Conservation (phyloP, 2,113 vertebrate genomes). For the Pteronura brasiliensis region DNA sequence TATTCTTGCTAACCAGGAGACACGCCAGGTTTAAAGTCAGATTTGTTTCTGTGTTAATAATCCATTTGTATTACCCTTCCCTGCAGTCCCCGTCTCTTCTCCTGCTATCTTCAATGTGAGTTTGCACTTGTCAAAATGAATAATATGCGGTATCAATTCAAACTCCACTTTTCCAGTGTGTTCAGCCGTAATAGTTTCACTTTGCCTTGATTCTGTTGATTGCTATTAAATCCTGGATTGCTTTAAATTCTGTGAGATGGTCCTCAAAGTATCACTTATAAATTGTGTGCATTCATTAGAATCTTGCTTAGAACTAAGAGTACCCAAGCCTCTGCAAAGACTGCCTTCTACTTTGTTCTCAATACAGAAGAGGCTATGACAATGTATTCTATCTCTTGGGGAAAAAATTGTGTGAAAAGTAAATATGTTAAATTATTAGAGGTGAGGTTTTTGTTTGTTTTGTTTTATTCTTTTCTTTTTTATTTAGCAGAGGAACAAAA, state of each 20-base stretch:
- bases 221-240: slow-evolving; percentile 84
- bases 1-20: slow-evolving; percentile 74
- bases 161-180: slow-evolving; percentile 81
- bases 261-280: slow-evolving; percentile 82
- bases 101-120: slow-evolving; percentile 84
- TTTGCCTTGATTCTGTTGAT: slow-evolving; percentile 86
- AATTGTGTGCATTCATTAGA: slow-evolving; percentile 82
- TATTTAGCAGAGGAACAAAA: not conserved
- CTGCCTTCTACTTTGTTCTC: slow-evolving; percentile 55
- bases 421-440: slow-evolving; percentile 50
- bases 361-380: slow-evolving; percentile 52
- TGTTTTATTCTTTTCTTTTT: not conserved
- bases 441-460: not conserved
- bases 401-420: slow-evolving; percentile 59
- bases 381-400: slow-evolving; percentile 61
- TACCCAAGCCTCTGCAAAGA: slow-evolving; percentile 55
- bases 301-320: slow-evolving; percentile 77
- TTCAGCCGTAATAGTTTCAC: slow-evolving; percentile 83
- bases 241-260: slow-evolving; percentile 84
- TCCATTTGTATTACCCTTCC: slow-evolving; percentile 83
- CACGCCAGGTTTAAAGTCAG: slow-evolving; percentile 73
- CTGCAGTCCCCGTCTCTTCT: slow-evolving; percentile 73
- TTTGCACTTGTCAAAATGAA: slow-evolving; percentile 89
- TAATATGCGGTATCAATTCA: slow-evolving; percentile 86
- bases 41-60: slow-evolving; percentile 81